Conservation (phyloP, 2,113 vertebrate genomes). For the Peromyscus maniculatus region DNA sequence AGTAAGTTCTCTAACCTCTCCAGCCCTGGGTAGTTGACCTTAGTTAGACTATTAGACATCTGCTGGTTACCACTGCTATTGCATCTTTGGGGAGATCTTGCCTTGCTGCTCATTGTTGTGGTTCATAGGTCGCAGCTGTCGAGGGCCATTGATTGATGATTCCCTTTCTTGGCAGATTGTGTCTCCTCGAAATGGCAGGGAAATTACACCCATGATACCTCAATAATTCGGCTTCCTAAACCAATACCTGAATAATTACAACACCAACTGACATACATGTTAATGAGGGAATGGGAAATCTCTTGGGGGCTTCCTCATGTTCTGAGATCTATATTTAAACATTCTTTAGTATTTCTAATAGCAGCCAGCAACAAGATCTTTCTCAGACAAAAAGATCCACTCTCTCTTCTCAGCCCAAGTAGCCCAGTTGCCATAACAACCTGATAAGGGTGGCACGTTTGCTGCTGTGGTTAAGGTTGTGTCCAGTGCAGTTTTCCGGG, state of each 20-base stretch:
- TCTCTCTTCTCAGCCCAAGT: slow-evolving; percentile 79
- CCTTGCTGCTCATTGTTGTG: background rate
- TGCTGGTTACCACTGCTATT: background rate
- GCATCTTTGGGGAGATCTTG: background rate
- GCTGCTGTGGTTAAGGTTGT: slow-evolving; percentile 84
- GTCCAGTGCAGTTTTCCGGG: slow-evolving; percentile 84
- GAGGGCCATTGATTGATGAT: background rate
- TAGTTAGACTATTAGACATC: background rate
- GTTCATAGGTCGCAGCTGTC: background rate
- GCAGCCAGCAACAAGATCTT: slow-evolving; percentile 51
- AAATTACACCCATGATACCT: background rate
- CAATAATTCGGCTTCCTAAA: background rate
- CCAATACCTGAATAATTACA: background rate
- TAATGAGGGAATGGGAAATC: background rate
- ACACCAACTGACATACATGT: background rate
- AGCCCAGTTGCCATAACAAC: slow-evolving; percentile 90
- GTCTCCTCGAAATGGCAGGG: background rate
- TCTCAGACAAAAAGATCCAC: slow-evolving; percentile 53
- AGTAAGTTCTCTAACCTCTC: background rate
- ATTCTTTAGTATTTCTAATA: slow-evolving; percentile 69
- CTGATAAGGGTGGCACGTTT: slow-evolving; percentile 83
- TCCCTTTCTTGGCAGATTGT: background rate
- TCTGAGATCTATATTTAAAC: slow-evolving; percentile 20
- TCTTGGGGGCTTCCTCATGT: background rate
- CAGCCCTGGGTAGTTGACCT: background rate